Conservation (phyloP, 1,140 invertebrate species). For the Ephestia elutella region DNA sequence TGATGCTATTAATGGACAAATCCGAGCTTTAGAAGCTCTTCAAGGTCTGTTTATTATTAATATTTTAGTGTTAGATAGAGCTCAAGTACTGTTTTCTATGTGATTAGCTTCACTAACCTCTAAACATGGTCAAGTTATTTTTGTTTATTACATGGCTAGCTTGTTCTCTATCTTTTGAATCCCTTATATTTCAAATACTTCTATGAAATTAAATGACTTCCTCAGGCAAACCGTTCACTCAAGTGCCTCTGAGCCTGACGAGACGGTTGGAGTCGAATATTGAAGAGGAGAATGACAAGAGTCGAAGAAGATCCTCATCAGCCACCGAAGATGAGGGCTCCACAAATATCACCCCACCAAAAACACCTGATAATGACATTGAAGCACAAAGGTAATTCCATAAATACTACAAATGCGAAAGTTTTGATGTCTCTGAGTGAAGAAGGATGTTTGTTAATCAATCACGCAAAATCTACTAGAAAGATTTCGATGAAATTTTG, state of each 20-base stretch:
- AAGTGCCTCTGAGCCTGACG: constrained; percentile 59
- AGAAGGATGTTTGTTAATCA: too few species aligned
- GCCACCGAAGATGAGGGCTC: constrained; percentile 67
- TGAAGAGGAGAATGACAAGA: constrained; percentile 50
- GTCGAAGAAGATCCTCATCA: constrained; percentile 57
- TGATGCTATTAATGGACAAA: constrained; percentile 75
- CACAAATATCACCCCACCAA: constrained; percentile 66
- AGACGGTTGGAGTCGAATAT: constrained; percentile 55
- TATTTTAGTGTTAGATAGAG: background rate
- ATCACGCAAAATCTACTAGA: too few species aligned
- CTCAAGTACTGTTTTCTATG: background rate
- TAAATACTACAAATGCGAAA: too few species aligned
- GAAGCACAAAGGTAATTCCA: constrained; percentile 54
- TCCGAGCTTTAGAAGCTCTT: constrained; percentile 70
- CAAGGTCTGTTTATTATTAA: constrained; percentile 46
- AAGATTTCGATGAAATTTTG: too few species aligned
- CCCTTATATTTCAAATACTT: background rate
- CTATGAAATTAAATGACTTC: constrained; percentile 10
- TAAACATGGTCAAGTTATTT: too few species aligned
- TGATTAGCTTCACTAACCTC: background rate
- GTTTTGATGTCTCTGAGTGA: too few species aligned
- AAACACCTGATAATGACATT: constrained; percentile 64
- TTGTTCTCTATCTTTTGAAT: too few species aligned
- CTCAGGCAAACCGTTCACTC: constrained; percentile 62
- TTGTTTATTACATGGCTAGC: background rate